These are phyloP conservation scores for Tineola bisselliella DNA, from an alignment of 2,888 invertebrate species.

Conservation along the genomic window DNA sequence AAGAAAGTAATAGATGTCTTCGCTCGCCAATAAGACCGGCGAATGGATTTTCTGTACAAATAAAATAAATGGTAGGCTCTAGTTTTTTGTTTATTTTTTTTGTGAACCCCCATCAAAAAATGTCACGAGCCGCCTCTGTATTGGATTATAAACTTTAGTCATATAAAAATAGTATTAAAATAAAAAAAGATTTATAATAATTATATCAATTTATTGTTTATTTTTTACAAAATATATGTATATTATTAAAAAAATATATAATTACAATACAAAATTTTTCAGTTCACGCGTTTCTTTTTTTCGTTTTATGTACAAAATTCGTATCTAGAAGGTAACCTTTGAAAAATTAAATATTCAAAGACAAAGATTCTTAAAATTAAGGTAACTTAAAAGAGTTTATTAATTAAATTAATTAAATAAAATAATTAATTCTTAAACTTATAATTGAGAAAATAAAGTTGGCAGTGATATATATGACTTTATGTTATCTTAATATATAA, in stretches of 20 bases:
- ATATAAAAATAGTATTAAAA: no score
- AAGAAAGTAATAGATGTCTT: no score
- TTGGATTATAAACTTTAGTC: no score
- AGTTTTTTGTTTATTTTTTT: no score
- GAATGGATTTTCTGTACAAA: no score
- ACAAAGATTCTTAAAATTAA: not conserved
- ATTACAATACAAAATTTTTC: not conserved
- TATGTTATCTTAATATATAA: not conserved
- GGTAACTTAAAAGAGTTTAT: conserved; percentile 9
- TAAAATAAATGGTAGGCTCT: no score
- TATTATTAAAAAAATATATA: conserved; percentile 10
- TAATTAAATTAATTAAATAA: conserved; percentile 20
- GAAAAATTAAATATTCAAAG: not conserved
- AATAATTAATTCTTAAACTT: no score
- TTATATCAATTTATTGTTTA: not conserved
- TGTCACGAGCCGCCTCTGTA: no score
- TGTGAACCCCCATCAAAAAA: no score
- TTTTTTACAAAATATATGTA: no score
- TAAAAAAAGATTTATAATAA: no score
- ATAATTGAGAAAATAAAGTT: conserved; percentile 17
- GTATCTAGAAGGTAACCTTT: conserved; percentile 1
- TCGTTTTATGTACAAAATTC: not conserved
- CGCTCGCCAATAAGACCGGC: no score
- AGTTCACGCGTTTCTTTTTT: not conserved
- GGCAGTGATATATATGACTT: conserved; percentile 5